Conservation (phyloP, 2,797 vertebrate species). For the Naso thynnoides region DNA sequence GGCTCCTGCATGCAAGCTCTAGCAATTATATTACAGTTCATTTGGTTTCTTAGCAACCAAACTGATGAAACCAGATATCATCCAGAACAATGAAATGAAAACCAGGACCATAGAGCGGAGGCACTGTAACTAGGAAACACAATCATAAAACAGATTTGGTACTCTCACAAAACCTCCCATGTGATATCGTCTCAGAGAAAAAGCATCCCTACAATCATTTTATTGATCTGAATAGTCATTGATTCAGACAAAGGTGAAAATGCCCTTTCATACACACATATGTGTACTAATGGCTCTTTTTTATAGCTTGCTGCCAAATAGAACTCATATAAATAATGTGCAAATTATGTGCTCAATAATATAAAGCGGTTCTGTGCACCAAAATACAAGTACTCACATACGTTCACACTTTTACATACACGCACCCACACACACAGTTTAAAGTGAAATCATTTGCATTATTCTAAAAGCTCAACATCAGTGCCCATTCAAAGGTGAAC, state of each 20-base stretch:
- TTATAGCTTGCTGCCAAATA: constrained; percentile 54
- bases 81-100: constrained; percentile 77
- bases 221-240: constrained; percentile 38
- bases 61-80: constrained; percentile 78
- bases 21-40: constrained; percentile 79
- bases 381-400: constrained; percentile 60
- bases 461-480: constrained; percentile 65
- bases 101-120: constrained; percentile 76
- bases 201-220: constrained; percentile 64
- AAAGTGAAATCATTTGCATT: constrained; percentile 69
- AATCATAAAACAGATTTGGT: constrained; percentile 60
- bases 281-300: constrained; percentile 67
- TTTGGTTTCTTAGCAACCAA: constrained; percentile 82
- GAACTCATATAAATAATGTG: constrained; percentile 66
- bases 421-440: constrained; percentile 32
- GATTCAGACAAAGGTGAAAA: constrained; percentile 63
- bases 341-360: constrained; percentile 75
- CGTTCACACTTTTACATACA: constrained; percentile 29
- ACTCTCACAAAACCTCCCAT: constrained; percentile 52
- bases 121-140: constrained; percentile 75
- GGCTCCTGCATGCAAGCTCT: constrained; percentile 77
- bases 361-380: constrained; percentile 71
- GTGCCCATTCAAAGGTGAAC: constrained; percentile 63
- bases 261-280: constrained; percentile 57
- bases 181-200: constrained; percentile 43